Base-by-base conservation (phyloP, 2,113 vertebrate species). In the Epinephelus cyanopodus region DNA sequence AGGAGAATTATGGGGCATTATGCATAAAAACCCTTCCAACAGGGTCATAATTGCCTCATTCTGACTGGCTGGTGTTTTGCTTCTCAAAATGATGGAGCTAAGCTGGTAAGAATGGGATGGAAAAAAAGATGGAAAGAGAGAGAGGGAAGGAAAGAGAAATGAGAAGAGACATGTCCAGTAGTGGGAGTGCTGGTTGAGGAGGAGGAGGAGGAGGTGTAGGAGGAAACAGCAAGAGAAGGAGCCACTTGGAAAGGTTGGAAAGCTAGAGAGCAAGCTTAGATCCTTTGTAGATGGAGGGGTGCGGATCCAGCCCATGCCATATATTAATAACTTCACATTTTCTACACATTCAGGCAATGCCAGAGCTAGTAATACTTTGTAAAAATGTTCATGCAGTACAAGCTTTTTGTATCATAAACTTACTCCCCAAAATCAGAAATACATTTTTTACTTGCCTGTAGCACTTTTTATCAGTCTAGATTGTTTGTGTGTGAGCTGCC, bases 11-110 rank as follows among this genome's bases (percentile, higher is more conserved):
- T 58, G 33, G 79, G 71, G 69, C 79, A 92, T 88, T 87, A 77
- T 74, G 69, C 69, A 82, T 91, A 84, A 88, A 87, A 91, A 86
- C 87, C 86, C 79, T 79, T 89, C 79, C 62, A 85, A 77, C 70
- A 64, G 75, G 83, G 78, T 85, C 79, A 81, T 87, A 88, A 92
- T 86, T 89, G 83, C 84, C 71, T 85, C 63, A 74, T 70, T 86
- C 61, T 74, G 69, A 85, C 74, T 29, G 74, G 58, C 63, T 90
- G 48, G 65, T 82, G 63, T 82, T 90, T 88, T 84, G 68, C 86
- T 70, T 48, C 60, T 77, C 33, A 33, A 67, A 90, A 67, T 86
- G 88, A 91, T 80, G 72, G 67, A 8, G 53, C n/a, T 74, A 39
- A 45, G 63, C 69, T 56, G 62, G 56, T 18, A 60, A 77, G 79